Evolutionary conservation across 2,113 vertebrate species (phyloP), one percentile per base, ranked within the genome.

Genomic region (Takifugu flavidus): DNA sequence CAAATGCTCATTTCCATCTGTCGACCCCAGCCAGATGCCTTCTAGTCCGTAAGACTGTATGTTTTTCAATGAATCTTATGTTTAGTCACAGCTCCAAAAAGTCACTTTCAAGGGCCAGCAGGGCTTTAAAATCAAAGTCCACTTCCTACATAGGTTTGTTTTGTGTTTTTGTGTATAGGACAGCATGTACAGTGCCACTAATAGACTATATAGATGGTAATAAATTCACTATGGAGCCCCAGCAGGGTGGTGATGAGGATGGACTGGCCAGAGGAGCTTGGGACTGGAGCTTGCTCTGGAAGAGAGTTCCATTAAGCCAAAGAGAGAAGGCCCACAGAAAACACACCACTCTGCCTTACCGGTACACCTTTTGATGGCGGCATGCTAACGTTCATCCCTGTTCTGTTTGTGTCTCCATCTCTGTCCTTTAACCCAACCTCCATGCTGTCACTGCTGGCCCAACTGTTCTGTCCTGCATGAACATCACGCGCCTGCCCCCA

Each of bases 141-240:
- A 31, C 29, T 1, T 4, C 29, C 29, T 31, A 31, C 29, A 13
- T 45, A 57, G 60, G 52, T 68, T 28, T 77, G n/a, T 72, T 67
- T n/a, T 86, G 57, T 80, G 55, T 75, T 56, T 91, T 26, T 81
- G 75, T 77, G 91, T 94, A 90, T 94, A 98, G 97, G 95, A 96
- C 94, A 86, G 91, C 94, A 87, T 98, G 96, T 89, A 98, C 96
- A 89, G 96, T 98, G 76, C 96, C 96, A 67, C 92, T 99, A 89
- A 98, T 98, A 96, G 97, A 99, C 93, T 99, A 98, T 91, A 96
- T 98, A 96, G 94, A 98, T 89, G 97, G 96, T 88, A 97, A 95
- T 92, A 94, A 95, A 88, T 98, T 96, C 93, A 97, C 88, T 89
- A 92, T 96, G 93, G 96, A 98, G 88, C 93, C 97, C 15, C 95